Conservation (phyloP, 2,113 vertebrate species). For the Strix uralensis region DNA sequence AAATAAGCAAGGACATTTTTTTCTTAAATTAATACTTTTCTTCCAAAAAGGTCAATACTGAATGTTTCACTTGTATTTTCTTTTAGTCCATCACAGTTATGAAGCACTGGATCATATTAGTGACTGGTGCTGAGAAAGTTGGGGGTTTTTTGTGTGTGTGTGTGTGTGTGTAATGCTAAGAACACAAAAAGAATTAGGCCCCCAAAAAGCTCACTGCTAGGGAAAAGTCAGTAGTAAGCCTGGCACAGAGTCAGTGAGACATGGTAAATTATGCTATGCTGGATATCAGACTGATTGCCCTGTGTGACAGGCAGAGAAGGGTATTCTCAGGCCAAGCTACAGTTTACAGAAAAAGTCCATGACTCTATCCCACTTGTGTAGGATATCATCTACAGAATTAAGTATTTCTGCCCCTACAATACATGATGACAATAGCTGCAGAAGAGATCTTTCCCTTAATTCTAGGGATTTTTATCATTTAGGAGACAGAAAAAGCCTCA, state of each 20-base stretch:
- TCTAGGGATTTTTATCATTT: background rate
- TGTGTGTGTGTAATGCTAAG: background rate
- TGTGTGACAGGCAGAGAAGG: background rate
- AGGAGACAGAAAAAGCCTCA: background rate
- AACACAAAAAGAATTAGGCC: background rate
- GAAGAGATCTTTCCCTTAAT: background rate
- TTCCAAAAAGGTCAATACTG: background rate
- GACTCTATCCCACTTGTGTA: background rate
- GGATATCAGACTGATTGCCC: background rate
- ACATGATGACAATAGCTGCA: background rate
- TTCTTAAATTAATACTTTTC: background rate
- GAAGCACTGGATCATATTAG: background rate
- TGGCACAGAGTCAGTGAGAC: background rate
- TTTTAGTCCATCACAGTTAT: background rate
- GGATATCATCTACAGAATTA: background rate
- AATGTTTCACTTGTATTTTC: background rate
- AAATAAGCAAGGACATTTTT: background rate
- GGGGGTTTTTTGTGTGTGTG: too few species aligned
- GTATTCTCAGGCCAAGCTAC: background rate
- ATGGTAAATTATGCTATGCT: background rate
- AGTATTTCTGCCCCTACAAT: background rate
- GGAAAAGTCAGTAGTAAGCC: background rate
- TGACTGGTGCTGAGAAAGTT: background rate
- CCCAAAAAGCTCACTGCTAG: background rate
- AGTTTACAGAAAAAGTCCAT: background rate